Conservation (phyloP, 37 sponge, comb jelly and placozoan genomes). For the Spongia lamella region DNA sequence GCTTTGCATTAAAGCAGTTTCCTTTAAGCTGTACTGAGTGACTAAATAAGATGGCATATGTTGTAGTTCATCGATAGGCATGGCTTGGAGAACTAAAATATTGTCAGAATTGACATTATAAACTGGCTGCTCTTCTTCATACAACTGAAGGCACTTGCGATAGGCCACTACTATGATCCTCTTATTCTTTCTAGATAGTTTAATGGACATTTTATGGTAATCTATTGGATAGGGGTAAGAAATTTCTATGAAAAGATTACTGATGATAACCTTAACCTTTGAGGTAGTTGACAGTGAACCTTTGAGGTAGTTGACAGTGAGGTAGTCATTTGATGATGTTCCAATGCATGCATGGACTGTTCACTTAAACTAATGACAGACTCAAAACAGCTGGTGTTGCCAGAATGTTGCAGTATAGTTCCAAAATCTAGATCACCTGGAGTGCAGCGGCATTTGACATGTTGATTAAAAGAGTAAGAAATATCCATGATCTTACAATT, state of each 20-base stretch:
- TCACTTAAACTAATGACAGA: not conserved
- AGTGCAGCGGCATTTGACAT: too few relatives aligned
- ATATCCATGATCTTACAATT: too few relatives aligned
- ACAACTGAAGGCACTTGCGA: not conserved
- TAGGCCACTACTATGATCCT: not conserved
- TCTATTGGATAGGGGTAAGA: constrained; percentile 25
- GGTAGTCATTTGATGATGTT: not conserved
- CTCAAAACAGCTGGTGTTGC: constrained; percentile 6
- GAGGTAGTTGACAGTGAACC: too few relatives aligned
- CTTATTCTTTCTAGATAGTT: not conserved
- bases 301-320: too few relatives aligned
- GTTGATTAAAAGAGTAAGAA: too few relatives aligned
- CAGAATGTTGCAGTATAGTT: not conserved
- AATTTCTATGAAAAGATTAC: not conserved
- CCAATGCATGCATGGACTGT: not conserved
- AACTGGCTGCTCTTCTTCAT: not conserved
- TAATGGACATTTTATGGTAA: not conserved
- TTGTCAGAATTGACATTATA: too few relatives aligned
- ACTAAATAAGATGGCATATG: too few relatives aligned
- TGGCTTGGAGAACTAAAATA: too few relatives aligned
- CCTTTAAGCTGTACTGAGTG: too few relatives aligned
- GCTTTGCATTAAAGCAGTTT: too few relatives aligned
- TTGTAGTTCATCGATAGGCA: too few relatives aligned
- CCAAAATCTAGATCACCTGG: not conserved
- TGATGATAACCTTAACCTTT: not conserved